Evolutionary conservation across 2,113 vertebrate genomes (phyloP).

Genomic region (Prochilodus magdalenae): DNA sequence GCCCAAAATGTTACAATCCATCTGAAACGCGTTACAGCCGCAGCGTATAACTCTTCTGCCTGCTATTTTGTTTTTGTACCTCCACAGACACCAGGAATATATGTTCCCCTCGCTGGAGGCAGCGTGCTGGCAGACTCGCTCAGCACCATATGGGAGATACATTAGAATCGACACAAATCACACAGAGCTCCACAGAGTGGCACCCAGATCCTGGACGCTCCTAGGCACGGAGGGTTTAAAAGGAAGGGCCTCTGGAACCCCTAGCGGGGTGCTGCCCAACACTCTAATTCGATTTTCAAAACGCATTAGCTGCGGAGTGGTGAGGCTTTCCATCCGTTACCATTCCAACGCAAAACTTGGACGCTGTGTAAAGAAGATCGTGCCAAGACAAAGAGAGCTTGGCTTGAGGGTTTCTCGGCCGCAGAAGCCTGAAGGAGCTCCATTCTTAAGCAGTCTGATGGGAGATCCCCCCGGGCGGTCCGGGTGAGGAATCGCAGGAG

Average conservation of each 20-base stretch:
- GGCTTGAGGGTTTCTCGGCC: conserved; percentile 19
- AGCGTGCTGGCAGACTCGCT: conserved; percentile 39
- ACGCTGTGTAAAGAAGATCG: not conserved
- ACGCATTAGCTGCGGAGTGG: conserved; percentile 46
- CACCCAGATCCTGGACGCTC: conserved; percentile 65
- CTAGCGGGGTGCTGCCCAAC: conserved; percentile 52
- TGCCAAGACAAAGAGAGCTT: conserved; percentile 44
- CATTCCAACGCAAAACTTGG: conserved; percentile 35
- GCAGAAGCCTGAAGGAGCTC: not conserved
- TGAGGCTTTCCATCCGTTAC: conserved; percentile 31
- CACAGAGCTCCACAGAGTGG: conserved; percentile 52
- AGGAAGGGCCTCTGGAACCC: conserved; percentile 51
- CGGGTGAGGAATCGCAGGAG: not conserved
- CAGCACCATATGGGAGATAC: conserved; percentile 71
- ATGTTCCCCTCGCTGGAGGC: conserved; percentile 11
- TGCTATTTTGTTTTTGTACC: conserved; percentile 16
- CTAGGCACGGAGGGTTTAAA: conserved; percentile 64
- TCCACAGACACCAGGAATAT: conserved; percentile 24
- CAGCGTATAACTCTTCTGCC: not conserved
- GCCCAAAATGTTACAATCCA: not conserved
- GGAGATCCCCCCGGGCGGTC: not conserved
- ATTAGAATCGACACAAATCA: conserved; percentile 74
- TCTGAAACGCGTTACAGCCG: conserved; percentile 15
- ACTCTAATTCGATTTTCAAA: conserved; percentile 58
- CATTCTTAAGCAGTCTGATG: conserved; percentile 10